These are phyloP conservation scores for Merops nubicus DNA, from an alignment of 2,113 vertebrate species.

Conservation along the genomic window DNA sequence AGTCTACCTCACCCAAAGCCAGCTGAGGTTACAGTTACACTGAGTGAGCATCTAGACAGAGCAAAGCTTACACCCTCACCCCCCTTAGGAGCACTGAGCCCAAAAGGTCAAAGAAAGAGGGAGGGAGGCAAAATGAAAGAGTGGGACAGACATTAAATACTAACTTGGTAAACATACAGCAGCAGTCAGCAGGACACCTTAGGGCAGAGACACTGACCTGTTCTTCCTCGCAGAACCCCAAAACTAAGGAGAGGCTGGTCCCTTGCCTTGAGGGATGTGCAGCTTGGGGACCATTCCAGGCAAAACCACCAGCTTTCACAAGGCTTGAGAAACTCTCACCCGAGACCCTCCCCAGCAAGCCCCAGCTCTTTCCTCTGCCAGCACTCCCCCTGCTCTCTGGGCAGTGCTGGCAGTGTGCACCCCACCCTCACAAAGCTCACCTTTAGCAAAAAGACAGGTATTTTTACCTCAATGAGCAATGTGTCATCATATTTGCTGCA, in stretches of 20 bases:
- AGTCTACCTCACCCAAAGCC: not conserved
- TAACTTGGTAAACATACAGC: not conserved
- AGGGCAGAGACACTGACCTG: not conserved
- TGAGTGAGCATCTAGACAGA: not conserved
- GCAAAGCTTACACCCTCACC: not conserved
- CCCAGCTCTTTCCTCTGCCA: not conserved
- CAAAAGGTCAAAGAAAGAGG: not conserved
- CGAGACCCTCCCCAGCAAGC: not conserved
- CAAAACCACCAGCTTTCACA: not conserved
- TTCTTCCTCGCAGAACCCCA: not conserved
- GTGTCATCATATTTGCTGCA: not conserved
- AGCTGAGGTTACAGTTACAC: not conserved
- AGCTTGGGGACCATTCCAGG: not conserved
- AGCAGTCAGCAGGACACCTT: not conserved
- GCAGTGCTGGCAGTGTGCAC: not conserved
- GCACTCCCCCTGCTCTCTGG: fast-evolving
- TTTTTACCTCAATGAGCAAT: not conserved
- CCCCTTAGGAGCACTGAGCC: not conserved
- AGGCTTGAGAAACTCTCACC: not conserved
- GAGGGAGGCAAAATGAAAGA: not conserved
- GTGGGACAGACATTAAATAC: not conserved
- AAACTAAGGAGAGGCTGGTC: not conserved
- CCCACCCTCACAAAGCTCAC: not conserved
- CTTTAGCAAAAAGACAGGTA: not conserved
- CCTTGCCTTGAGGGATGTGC: not conserved